Conservation (phyloP, 2,888 invertebrate species). For the Drosophila multiciliata region DNA sequence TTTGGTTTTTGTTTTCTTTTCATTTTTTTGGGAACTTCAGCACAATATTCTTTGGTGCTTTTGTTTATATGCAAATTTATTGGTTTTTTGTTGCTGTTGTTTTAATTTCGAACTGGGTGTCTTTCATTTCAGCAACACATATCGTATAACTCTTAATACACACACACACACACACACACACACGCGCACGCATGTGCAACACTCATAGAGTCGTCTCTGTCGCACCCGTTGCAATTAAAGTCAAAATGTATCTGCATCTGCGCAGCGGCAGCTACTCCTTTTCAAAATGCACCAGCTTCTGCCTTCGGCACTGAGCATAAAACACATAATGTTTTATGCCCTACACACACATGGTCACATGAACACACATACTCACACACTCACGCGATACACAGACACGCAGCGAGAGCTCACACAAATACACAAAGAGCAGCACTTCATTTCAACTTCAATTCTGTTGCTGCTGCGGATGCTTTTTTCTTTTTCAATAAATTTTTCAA, state of each 20-base stretch:
- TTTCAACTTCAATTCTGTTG: conserved; percentile 73
- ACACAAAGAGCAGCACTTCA: conserved; percentile 59
- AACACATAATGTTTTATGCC: conserved; percentile 63
- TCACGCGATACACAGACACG: conserved; percentile 13
- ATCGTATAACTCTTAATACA: conserved; percentile 46
- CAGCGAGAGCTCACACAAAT: conserved; percentile 14
- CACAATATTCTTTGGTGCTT: conserved; percentile 56
- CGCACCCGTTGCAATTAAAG: conserved; percentile 69
- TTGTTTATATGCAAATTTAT: conserved; percentile 77
- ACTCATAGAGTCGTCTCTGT: conserved; percentile 66
- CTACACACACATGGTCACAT: conserved; percentile 29
- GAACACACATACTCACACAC: conserved; percentile 19
- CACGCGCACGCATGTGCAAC: background rate
- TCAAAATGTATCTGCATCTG: conserved; percentile 75
- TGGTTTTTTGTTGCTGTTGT: conserved; percentile 50
- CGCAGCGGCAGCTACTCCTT: conserved; percentile 72
- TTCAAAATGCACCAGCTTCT: conserved; percentile 77
- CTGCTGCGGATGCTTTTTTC: conserved; percentile 46
- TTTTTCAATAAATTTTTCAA: conserved; percentile 72
- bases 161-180: conserved; percentile 15
- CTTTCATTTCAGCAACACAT: conserved; percentile 67
- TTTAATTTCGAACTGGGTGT: conserved; percentile 47
- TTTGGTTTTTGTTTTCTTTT: conserved; percentile 49
- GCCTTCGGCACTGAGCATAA: conserved; percentile 72
- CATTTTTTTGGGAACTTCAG: conserved; percentile 1